phyloP scores from a whole-genome alignment of 2,113 vertebrate genomes.

The Centrocercus urophasianus region DNA sequence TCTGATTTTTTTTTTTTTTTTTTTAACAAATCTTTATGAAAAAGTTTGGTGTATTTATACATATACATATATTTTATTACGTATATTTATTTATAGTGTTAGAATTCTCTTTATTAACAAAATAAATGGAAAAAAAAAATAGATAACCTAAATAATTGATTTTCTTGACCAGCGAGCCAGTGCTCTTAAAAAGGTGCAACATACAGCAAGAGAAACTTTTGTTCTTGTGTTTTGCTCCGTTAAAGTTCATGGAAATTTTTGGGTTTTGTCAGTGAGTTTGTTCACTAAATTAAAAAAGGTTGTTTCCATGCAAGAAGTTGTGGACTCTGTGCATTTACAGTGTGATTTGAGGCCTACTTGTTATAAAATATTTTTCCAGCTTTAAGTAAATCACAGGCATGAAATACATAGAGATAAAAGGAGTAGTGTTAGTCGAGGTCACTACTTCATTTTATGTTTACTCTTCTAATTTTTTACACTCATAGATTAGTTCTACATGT shows the following conservation, averaged over 20 bases:
- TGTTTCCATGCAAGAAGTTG: background rate
- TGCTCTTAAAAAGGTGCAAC: background rate
- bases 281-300: background rate
- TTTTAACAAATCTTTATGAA: background rate
- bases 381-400: background rate
- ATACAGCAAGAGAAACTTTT: background rate
- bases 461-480: background rate
- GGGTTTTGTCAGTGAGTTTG: background rate
- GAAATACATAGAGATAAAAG: background rate
- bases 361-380: background rate
- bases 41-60: background rate
- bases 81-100: no score
- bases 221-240: background rate
- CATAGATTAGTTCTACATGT: background rate
- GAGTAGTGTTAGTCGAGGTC: background rate
- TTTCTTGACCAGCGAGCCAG: background rate
- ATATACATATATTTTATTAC: no score
- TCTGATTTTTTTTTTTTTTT: background rate
- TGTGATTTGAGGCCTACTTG: background rate
- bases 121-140: background rate
- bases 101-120: background rate
- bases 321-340: background rate
- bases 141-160: background rate
- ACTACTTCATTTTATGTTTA: background rate
- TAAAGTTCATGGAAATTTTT: background rate